phyloP scores from a whole-genome alignment of 2,113 vertebrate species.

The Calidris pugnax region DNA sequence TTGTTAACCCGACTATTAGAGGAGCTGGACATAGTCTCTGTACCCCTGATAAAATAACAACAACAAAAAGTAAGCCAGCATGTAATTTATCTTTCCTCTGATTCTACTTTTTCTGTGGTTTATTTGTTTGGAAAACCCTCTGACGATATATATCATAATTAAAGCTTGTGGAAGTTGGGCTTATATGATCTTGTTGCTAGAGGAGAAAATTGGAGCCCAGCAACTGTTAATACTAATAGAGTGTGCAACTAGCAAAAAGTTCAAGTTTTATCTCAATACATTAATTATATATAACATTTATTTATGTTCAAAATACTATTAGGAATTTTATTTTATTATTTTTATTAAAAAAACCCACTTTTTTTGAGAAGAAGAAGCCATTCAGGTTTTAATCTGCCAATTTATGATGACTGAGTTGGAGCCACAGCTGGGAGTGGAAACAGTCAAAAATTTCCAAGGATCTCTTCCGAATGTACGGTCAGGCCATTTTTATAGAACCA shows the following conservation, averaged over 20 bases:
- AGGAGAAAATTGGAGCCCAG: not conserved
- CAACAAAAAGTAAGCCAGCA: not conserved
- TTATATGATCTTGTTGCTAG: not conserved
- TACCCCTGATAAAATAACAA: not conserved
- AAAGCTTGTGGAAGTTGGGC: not conserved
- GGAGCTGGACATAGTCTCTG: not conserved
- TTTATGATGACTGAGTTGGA: accelerated
- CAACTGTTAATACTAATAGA: not conserved
- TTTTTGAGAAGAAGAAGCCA: not conserved
- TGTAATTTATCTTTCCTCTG: not conserved
- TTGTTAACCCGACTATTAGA: not conserved
- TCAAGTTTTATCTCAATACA: not conserved
- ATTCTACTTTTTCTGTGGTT: not conserved
- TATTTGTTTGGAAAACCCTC: not conserved
- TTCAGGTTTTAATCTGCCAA: not conserved
- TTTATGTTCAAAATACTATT: not conserved
- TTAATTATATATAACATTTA: not conserved
- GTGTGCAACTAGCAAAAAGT: not conserved
- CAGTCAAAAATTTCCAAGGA: not conserved
- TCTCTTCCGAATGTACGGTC: not conserved
- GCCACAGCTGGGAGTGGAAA: not conserved
- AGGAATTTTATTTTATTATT: not conserved
- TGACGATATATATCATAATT: not conserved
- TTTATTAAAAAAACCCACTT: not conserved
- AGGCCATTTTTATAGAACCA: not conserved